These are phyloP conservation scores for Pipistrellus kuhlii DNA, from an alignment of 2,797 vertebrate species.

Conservation along the genomic window DNA sequence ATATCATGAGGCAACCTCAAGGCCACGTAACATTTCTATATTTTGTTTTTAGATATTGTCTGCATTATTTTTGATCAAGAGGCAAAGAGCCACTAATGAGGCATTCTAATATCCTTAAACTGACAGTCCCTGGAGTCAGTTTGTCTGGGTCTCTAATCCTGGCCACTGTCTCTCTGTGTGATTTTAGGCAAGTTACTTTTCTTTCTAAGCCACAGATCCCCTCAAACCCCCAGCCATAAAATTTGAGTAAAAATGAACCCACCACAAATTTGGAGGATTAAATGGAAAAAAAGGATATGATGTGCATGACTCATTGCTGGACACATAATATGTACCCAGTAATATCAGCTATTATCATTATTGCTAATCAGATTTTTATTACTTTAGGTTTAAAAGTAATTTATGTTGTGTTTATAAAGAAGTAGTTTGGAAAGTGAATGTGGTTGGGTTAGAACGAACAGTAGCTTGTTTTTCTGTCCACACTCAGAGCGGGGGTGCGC, in stretches of 20 bases:
- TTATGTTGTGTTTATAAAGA: slow-evolving; percentile 28
- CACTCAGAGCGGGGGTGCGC: not conserved
- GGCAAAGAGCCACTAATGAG: slow-evolving; percentile 22
- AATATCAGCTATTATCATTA: not conserved
- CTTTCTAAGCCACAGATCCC: not conserved
- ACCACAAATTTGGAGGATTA: not conserved
- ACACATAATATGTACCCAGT: not conserved
- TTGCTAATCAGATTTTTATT: slow-evolving; percentile 34
- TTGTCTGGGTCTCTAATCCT: slow-evolving; percentile 48
- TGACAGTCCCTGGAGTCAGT: slow-evolving; percentile 35
- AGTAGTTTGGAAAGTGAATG: slow-evolving; percentile 31
- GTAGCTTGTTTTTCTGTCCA: not conserved
- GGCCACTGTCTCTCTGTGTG: not conserved
- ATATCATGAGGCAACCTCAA: not conserved
- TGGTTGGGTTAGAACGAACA: slow-evolving; percentile 48
- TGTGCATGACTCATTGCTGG: not conserved
- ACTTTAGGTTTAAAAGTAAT: slow-evolving; percentile 24
- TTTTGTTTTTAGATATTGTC: slow-evolving; percentile 52
- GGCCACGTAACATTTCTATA: not conserved
- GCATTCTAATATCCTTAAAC: slow-evolving; percentile 36
- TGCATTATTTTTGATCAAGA: slow-evolving; percentile 55
- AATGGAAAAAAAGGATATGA: not conserved
- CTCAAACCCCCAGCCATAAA: not conserved
- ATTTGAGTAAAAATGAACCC: not conserved
- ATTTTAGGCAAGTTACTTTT: slow-evolving; percentile 44